phyloP scores from a whole-genome alignment of 2,888 invertebrate genomes.

The Resseliella maxima region DNA sequence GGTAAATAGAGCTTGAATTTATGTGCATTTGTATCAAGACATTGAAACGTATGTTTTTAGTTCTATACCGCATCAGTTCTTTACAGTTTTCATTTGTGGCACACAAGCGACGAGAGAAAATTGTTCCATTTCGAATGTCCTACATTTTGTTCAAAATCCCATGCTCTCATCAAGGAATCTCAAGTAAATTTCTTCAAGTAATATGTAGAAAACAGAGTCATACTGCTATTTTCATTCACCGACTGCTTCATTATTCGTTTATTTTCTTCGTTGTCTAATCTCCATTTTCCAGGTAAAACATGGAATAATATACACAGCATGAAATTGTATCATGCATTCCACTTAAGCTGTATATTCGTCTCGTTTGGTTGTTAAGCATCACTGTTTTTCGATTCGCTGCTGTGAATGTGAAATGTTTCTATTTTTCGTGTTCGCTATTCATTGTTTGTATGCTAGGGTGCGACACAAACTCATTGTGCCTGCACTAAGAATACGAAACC shows the following conservation, averaged over 20 bases:
- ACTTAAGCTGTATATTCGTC: not conserved
- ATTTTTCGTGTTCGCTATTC: not conserved
- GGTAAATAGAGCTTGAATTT: not conserved
- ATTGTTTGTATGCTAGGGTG: not conserved
- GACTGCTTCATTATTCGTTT: not conserved
- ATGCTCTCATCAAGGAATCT: not conserved
- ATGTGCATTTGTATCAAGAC: not conserved
- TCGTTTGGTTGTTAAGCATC: not conserved
- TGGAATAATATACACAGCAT: conserved; percentile 33
- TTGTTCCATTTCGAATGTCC: conserved; percentile 8
- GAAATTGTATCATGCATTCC: conserved; percentile 26
- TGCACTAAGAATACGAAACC: not conserved
- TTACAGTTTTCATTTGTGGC: not conserved
- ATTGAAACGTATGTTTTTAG: not conserved
- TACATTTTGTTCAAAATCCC: not conserved
- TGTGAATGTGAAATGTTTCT: not conserved
- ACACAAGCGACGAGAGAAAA: not conserved
- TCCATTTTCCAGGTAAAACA: conserved; percentile 17
- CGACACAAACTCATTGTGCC: not conserved
- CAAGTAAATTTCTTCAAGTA: not conserved
- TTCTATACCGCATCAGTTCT: not conserved
- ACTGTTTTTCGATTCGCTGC: not conserved
- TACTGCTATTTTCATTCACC: not conserved
- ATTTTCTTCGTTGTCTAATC: not conserved
- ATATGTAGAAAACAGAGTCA: not conserved